Evolutionary conservation across 35 echinoderm and acorn worm genomes (phyloP), one percentile per base, ranked within the genome.

Genomic region (Acanthaster planci): DNA sequence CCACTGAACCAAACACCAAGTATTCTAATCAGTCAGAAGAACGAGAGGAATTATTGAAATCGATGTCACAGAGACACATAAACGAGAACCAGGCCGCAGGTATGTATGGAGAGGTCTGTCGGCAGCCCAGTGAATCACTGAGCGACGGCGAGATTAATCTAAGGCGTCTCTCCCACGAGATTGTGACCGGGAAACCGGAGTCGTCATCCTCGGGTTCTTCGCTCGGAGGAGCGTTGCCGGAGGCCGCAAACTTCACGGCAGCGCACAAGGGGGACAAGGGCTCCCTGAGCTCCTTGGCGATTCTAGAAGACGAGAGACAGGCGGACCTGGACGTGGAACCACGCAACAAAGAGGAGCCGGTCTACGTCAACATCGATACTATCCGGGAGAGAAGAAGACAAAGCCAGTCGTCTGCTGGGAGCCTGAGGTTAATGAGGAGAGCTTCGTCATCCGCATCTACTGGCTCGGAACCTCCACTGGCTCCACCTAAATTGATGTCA

Each of bases 161-260:
- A 29, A 72, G 64, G 34, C 64, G 64, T 26, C 64, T 72, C 0
- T 72, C 64, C 34, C 64, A 72, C 64, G 64, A 72, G 64, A 72
- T 72, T 26, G 64, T 72, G 2, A 31, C 64, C 2, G 64, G 64
- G 14, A 72, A 34, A 30, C 64, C 64, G 3, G 64, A 72, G 64
- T 72, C 64, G 14, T 72, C 64, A 12, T 27, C 64, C 26, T 72
- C 64, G n/a, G 23, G 64, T 10, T 72, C 64, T 26, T 72, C 64
- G 2, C 64, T 26, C 64, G 64, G 64, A 26, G 34, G 64, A 34
- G 64, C 2, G 10, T 26, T 1, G 10, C 34, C 64, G 8, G 64
- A 26, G n/a, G n/a, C n/a, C n/a, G n/a, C n/a, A n/a, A n/a, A n/a
- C n/a, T n/a, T n/a, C n/a, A n/a, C n/a, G n/a, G n/a, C n/a, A 7